Evolutionary conservation across 2,113 vertebrate genomes (phyloP).

Genomic region (Syngnathus scovelli): DNA sequence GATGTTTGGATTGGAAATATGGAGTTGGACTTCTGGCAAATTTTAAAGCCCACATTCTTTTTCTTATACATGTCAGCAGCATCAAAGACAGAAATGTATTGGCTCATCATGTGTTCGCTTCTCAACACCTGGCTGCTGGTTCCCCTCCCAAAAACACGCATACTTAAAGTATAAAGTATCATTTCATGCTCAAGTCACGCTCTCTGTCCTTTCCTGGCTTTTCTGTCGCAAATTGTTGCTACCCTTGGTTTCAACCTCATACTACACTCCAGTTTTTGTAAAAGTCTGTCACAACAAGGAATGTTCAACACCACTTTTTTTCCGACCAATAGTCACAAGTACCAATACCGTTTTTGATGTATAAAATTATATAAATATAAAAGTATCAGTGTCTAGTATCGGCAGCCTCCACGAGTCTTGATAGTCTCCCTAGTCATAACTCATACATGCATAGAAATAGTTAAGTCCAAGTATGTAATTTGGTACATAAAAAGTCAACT

Average conservation of each 20-base stretch:
- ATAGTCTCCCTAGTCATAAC: too few species aligned
- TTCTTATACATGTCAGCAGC: conserved; percentile 11
- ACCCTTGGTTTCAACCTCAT: background rate
- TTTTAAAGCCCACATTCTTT: conserved; percentile 31
- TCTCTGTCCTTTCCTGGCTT: background rate
- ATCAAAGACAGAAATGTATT: conserved; percentile 32
- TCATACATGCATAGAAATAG: background rate
- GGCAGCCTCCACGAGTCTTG: too few species aligned
- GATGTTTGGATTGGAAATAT: conserved; percentile 57
- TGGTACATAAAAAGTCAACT: background rate
- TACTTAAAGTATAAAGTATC: background rate
- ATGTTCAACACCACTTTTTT: too few species aligned
- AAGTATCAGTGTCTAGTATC: too few species aligned
- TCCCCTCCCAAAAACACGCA: background rate
- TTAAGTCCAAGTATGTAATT: background rate
- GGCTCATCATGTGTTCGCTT: conserved; percentile 25
- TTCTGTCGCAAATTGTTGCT: background rate
- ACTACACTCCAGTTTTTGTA: background rate
- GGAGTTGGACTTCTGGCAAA: conserved; percentile 41
- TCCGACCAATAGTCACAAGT: too few species aligned
- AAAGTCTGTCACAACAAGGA: too few species aligned
- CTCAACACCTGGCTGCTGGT: conserved; percentile 21
- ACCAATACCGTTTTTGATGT: too few species aligned
- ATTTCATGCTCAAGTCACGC: background rate
- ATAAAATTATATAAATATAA: too few species aligned